phyloP scores from a whole-genome alignment of 2,888 invertebrate genomes.

The Parelbella ahira region DNA sequence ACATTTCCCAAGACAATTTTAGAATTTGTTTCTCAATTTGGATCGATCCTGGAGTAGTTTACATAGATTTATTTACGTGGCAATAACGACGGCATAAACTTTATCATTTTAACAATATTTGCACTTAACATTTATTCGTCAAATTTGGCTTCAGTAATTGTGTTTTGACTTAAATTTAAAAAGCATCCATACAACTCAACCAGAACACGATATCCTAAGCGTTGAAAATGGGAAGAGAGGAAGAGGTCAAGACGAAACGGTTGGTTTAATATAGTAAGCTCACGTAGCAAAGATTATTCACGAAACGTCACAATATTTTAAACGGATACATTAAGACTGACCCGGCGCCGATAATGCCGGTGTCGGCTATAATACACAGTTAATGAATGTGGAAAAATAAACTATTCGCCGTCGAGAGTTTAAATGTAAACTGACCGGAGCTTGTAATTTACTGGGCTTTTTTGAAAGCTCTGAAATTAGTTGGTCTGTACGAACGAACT shows the following conservation, averaged over 20 bases:
- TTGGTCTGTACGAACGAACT: slow-evolving; percentile 1
- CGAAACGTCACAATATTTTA: slow-evolving; percentile 70
- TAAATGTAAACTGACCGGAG: slow-evolving; percentile 27
- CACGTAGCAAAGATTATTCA: slow-evolving; percentile 65
- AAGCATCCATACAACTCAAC: no score
- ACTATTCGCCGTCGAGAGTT: slow-evolving; percentile 30
- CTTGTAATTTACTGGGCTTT: slow-evolving; percentile 22
- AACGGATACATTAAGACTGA: slow-evolving; percentile 62
- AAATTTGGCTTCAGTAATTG: no score
- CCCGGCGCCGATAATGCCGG: slow-evolving; percentile 57
- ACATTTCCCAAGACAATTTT: no score
- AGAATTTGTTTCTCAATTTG: no score
- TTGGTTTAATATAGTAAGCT: slow-evolving; percentile 38
- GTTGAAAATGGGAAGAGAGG: no score
- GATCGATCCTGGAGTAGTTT: no score
- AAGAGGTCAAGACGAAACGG: slow-evolving; percentile 35
- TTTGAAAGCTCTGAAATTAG: slow-evolving; percentile 16
- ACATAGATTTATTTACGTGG: no score
- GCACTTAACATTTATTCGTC: no score
- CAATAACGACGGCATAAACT: no score
- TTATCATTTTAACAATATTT: no score
- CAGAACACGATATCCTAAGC: no score
- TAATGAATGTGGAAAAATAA: slow-evolving; percentile 55
- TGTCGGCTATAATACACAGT: slow-evolving; percentile 61
- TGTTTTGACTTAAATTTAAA: no score